phyloP scores from a whole-genome alignment of 2,888 invertebrate species.

The Balanococcus diminutus region DNA sequence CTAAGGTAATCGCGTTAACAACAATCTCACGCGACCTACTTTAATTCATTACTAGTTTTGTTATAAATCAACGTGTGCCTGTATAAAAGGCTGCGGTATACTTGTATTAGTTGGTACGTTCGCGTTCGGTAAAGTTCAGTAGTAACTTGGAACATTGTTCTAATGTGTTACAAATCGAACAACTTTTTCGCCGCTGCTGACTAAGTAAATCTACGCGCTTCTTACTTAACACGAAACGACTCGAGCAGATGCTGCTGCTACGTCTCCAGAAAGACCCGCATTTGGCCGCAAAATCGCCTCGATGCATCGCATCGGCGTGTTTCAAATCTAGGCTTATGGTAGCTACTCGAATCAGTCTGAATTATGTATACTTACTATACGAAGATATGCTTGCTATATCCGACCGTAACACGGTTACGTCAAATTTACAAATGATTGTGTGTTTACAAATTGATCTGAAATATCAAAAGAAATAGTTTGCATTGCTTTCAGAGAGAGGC shows the following conservation, averaged over 20 bases:
- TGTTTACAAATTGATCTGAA: not conserved
- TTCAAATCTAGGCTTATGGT: not conserved
- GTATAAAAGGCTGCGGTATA: not conserved
- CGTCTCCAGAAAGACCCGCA: not conserved
- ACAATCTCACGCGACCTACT: not conserved
- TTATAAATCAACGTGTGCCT: not conserved
- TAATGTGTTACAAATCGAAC: conserved; percentile 11
- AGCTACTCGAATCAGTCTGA: not conserved
- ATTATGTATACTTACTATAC: not conserved
- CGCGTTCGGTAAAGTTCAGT: not conserved
- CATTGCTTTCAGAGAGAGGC: too few relatives aligned
- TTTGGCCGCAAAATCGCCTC: not conserved
- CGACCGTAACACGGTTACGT: conserved; percentile 2
- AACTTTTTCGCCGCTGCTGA: not conserved
- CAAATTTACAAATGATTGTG: conserved; percentile 7
- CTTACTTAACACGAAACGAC: not conserved
- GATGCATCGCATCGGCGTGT: not conserved
- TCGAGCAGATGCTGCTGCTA: too few relatives aligned
- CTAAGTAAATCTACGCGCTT: not conserved
- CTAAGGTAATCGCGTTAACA: not conserved
- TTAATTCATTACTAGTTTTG: conserved; percentile 10
- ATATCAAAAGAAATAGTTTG: not conserved
- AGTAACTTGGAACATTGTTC: conserved; percentile 9
- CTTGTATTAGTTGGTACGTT: too few relatives aligned
- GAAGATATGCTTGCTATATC: too few relatives aligned